Evolutionary conservation across 2,113 vertebrate species (phyloP).

Genomic region (Stigmatopora argus): DNA sequence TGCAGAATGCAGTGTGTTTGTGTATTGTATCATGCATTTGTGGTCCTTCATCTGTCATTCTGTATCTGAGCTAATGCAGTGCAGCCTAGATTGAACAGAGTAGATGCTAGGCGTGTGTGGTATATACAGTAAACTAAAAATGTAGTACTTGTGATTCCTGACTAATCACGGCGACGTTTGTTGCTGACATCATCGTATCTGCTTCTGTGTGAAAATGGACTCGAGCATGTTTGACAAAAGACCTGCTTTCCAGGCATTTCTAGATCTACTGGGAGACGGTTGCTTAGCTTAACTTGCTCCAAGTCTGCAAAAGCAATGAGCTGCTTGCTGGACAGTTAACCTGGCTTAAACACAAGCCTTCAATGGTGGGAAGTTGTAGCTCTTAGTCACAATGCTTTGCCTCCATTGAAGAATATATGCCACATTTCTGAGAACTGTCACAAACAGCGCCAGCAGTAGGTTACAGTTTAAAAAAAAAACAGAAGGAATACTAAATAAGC

Average conservation of each 20-base stretch:
- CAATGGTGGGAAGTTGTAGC: no score
- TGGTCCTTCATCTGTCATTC: background rate
- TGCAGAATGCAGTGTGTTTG: background rate
- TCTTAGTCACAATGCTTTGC: background rate
- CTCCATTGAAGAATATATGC: background rate
- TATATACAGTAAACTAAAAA: background rate
- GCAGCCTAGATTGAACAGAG: background rate
- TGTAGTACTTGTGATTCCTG: background rate
- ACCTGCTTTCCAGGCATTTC: background rate
- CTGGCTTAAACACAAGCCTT: background rate
- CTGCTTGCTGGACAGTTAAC: background rate
- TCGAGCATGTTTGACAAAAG: background rate
- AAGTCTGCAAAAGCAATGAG: background rate
- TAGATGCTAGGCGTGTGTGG: background rate
- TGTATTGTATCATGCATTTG: background rate
- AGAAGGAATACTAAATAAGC: background rate
- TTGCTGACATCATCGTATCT: background rate
- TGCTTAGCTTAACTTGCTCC: background rate
- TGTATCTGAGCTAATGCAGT: background rate
- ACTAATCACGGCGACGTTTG: no score
- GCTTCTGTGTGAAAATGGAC: background rate
- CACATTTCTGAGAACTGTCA: background rate
- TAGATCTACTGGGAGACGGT: background rate
- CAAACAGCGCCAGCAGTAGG: background rate
- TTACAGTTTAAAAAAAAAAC: background rate